These are phyloP conservation scores for Drosophila parvula DNA, from an alignment of 1,140 invertebrate species.

Conservation along the genomic window DNA sequence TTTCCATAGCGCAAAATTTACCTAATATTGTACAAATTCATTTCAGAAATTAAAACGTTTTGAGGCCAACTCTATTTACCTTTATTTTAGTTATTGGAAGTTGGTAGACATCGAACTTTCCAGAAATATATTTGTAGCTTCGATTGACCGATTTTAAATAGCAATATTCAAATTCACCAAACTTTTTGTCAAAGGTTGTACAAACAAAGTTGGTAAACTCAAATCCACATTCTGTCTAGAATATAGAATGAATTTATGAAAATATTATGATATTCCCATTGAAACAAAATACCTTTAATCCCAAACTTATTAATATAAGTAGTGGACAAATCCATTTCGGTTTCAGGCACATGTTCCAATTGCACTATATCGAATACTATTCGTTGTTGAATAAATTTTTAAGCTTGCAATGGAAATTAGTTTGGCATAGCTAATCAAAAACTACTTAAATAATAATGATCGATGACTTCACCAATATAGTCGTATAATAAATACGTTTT, in stretches of 20 bases:
- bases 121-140: constrained; percentile 16
- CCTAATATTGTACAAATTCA: not conserved
- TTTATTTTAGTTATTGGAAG: not conserved
- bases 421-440: not conserved
- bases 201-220: constrained; percentile 21
- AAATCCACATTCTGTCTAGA: not conserved
- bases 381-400: not conserved
- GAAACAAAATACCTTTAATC: not conserved
- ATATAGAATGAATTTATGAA: not conserved
- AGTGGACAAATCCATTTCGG: not conserved
- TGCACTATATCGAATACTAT: not conserved
- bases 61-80: not conserved
- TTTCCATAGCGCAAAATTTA: constrained; percentile 6
- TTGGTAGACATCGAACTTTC: not conserved
- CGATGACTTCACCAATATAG: too few species aligned
- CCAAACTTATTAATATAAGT: not conserved
- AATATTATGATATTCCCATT: not conserved
- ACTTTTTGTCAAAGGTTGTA: not conserved
- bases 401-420: not conserved
- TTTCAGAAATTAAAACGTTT: too few species aligned
- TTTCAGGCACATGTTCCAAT: not conserved
- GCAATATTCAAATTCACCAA: constrained; percentile 11
- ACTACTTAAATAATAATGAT: not conserved
- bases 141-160: constrained; percentile 17
- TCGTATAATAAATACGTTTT: too few species aligned